phyloP scores from a whole-genome alignment of 2,113 vertebrate genomes.

The Uropsilus gracilis region DNA sequence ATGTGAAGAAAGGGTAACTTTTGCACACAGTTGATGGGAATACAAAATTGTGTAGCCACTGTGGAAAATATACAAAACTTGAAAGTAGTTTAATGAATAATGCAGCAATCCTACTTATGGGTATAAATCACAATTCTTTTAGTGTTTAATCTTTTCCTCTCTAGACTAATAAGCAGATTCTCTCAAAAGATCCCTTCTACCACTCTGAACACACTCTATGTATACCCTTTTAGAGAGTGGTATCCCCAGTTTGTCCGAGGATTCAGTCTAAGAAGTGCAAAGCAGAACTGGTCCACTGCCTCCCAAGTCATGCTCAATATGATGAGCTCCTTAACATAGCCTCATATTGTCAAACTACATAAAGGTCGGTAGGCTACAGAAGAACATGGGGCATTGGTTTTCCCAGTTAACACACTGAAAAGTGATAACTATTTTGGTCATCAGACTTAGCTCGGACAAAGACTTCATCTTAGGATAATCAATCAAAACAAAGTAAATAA shows the following conservation, averaged over 20 bases:
- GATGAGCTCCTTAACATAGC: not conserved
- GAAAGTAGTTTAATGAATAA: not conserved
- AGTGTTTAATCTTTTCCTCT: not conserved
- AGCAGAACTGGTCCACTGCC: not conserved
- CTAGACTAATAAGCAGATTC: not conserved
- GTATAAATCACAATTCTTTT: not conserved
- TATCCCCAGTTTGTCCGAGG: not conserved
- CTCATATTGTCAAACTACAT: not conserved
- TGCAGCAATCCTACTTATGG: not conserved
- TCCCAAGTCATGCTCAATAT: not conserved
- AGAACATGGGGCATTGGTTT: not conserved
- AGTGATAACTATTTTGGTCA: not conserved
- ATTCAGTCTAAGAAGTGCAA: not conserved
- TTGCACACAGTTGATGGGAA: not conserved
- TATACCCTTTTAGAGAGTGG: not conserved
- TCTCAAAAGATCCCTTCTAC: not conserved
- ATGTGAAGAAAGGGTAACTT: not conserved
- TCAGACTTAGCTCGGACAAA: not conserved
- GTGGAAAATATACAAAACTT: not conserved
- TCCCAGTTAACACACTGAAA: not conserved
- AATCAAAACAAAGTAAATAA: constrained; percentile 60
- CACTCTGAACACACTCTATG: not conserved
- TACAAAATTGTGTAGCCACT: not conserved
- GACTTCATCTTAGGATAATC: constrained; percentile 11
- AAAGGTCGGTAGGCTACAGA: not conserved